Evolutionary conservation across 2,888 invertebrate genomes (phyloP).

Genomic region (Slavum lentiscoides): DNA sequence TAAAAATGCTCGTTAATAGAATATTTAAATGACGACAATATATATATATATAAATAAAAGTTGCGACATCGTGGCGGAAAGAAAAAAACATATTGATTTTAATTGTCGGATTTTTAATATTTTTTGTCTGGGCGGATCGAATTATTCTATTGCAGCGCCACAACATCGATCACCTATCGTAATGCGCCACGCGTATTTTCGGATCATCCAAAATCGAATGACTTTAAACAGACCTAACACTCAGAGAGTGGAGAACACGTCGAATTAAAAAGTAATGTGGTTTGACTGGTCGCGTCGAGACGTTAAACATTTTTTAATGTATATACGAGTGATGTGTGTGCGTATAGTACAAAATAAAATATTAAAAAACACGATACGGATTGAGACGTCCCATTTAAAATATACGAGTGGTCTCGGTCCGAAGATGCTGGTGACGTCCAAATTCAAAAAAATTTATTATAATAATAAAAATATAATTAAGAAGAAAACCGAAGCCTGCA

Average conservation of each 20-base stretch:
- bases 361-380: not conserved
- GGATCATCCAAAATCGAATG: not conserved
- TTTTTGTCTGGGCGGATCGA: not conserved
- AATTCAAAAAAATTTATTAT: too few relatives aligned
- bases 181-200: not conserved
- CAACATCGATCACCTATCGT: not conserved
- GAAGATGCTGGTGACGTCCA: too few relatives aligned
- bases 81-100: not conserved
- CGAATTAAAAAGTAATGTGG: conserved; percentile 4
- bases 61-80: not conserved
- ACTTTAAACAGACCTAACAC: not conserved
- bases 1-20: too few relatives aligned
- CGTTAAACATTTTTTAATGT: not conserved
- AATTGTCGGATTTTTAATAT: not conserved
- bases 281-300: conserved; percentile 19
- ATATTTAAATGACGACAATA: too few relatives aligned
- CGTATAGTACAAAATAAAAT: not conserved
- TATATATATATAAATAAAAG: too few relatives aligned
- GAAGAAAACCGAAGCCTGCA: too few relatives aligned
- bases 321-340: not conserved
- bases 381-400: not conserved
- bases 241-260: not conserved
- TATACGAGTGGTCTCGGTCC: too few relatives aligned
- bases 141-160: not conserved
- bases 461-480: too few relatives aligned